phyloP scores from a whole-genome alignment of 64 coral and sea anemone species.

The Trachythela sp. region DNA sequence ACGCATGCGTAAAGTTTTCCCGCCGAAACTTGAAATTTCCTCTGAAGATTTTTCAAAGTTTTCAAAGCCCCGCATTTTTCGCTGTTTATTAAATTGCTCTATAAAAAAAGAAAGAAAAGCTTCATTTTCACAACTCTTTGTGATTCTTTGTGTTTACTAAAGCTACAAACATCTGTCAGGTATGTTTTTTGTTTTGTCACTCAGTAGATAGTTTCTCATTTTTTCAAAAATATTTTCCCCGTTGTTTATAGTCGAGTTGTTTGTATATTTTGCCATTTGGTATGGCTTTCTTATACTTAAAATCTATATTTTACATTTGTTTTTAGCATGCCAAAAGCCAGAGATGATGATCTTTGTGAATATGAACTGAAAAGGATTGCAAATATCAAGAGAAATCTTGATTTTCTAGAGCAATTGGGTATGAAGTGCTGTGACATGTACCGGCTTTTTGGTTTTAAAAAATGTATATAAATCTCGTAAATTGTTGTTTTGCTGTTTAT shows the following conservation, averaged over 20 bases:
- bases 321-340: background rate
- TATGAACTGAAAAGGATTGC: background rate
- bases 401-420: background rate
- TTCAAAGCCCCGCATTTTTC: background rate
- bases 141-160: background rate
- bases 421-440: too few species aligned
- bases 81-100: background rate
- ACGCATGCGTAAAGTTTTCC: background rate
- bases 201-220: too few species aligned
- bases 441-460: too few species aligned
- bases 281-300: too few species aligned
- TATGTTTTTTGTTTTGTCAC: background rate
- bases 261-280: too few species aligned
- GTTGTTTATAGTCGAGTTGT: too few species aligned
- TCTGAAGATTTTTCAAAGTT: background rate
- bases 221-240: too few species aligned
- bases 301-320: too few species aligned
- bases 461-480: too few species aligned
- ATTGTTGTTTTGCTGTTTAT: too few species aligned
- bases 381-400: slow-evolving; percentile 15
- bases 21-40: background rate
- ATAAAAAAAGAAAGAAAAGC: background rate
- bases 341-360: background rate
- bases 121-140: background rate
- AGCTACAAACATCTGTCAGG: background rate